Conservation (phyloP, 2,113 vertebrate genomes). For the Galemys pyrenaicus region DNA sequence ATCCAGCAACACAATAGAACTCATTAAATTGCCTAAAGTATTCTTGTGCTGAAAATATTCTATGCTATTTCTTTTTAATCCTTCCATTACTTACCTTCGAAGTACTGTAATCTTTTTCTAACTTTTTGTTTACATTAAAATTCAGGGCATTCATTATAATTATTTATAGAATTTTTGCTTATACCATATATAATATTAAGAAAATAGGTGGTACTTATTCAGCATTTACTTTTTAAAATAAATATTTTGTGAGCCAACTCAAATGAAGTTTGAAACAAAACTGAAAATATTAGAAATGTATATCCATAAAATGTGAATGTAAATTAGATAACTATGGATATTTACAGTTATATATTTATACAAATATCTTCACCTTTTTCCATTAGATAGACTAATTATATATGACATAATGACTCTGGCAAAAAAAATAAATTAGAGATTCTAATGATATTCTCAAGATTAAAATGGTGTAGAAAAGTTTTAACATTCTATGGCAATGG, state of each 20-base stretch:
- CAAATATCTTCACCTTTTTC: slow-evolving; percentile 79
- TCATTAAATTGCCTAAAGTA: background rate
- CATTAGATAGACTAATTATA: slow-evolving; percentile 62
- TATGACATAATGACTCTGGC: slow-evolving; percentile 73
- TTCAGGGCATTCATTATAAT: background rate
- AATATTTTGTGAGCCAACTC: slow-evolving; percentile 86
- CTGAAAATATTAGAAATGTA: slow-evolving; percentile 84
- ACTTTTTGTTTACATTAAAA: background rate
- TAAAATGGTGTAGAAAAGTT: slow-evolving; percentile 77
- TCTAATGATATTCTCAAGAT: slow-evolving; percentile 73
- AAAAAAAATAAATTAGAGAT: slow-evolving; percentile 67
- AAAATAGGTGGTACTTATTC: background rate
- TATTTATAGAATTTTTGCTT: background rate
- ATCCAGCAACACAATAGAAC: background rate
- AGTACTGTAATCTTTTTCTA: background rate
- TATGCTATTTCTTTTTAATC: background rate
- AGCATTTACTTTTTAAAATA: slow-evolving; percentile 7
- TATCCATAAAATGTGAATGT: slow-evolving; percentile 84
- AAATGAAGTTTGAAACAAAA: slow-evolving; percentile 84
- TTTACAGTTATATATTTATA: slow-evolving; percentile 80
- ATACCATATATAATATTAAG: background rate
- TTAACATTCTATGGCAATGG: slow-evolving; percentile 79
- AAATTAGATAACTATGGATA: slow-evolving; percentile 81
- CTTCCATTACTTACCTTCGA: background rate
- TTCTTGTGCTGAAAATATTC: background rate